These are phyloP conservation scores for Geococcyx californianus DNA, from an alignment of 2,113 vertebrate genomes.

Conservation along the genomic window DNA sequence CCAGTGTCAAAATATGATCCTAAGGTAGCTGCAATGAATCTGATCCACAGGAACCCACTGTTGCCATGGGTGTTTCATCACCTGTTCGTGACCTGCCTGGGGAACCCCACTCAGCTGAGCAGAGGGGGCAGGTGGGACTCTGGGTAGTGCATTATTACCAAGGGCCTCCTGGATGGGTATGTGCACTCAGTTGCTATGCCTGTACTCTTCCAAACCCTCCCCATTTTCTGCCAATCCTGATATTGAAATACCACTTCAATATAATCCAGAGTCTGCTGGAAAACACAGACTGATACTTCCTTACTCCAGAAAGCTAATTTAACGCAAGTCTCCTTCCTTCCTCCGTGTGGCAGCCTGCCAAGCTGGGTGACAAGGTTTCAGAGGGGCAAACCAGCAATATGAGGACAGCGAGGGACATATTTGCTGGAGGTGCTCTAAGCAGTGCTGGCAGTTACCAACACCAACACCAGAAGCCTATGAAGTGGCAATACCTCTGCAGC, in stretches of 20 bases:
- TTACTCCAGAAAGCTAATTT: neutral
- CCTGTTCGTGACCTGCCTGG: neutral
- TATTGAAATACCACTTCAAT: rapidly evolving
- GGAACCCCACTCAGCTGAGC: rapidly evolving
- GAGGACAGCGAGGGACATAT: rapidly evolving
- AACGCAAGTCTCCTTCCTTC: neutral
- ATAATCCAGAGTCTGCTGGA: neutral
- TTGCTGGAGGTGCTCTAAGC: neutral
- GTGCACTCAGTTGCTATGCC: rapidly evolving
- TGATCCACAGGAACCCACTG: neutral
- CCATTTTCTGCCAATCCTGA: neutral
- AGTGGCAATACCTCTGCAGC: rapidly evolving
- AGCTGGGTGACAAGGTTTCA: neutral
- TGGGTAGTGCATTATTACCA: neutral
- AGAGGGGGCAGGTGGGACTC: neutral
- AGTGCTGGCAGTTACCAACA: neutral
- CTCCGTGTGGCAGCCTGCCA: rapidly evolving
- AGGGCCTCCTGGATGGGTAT: rapidly evolving
- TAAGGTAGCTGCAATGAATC: neutral
- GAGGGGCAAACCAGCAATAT: neutral
- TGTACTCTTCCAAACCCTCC: neutral
- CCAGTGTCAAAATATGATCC: neutral
- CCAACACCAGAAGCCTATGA: too few species aligned
- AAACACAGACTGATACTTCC: neutral
- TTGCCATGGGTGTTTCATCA: neutral